Percentiles rank a stretch among this genome's conserved stretches.
These are phyloP conservation scores for Sisyra nigra DNA, from an alignment of 2,888 invertebrate genomes.

Conservation along the genomic window DNA sequence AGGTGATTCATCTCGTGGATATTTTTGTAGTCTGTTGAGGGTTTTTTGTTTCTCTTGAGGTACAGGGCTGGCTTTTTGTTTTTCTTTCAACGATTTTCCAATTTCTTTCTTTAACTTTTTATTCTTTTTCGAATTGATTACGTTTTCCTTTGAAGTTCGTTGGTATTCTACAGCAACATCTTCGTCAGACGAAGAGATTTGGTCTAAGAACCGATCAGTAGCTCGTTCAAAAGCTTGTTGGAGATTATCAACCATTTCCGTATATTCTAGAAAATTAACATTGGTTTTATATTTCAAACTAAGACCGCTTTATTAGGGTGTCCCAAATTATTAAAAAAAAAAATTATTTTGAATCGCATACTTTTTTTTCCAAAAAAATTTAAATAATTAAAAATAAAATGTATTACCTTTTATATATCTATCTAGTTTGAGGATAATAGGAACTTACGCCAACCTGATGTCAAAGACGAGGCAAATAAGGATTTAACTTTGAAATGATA, in stretches of 20 bases:
- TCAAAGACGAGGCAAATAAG: too few relatives aligned
- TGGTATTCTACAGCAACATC: conserved; percentile 53
- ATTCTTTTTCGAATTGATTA: conserved; percentile 15
- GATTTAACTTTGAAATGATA: too few relatives aligned
- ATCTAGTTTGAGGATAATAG: too few relatives aligned
- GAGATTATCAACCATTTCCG: conserved; percentile 73
- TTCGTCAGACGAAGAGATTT: conserved; percentile 64
- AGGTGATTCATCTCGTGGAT: conserved; percentile 13
- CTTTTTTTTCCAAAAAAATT: too few relatives aligned
- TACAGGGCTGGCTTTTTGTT: conserved; percentile 2
- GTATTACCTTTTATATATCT: too few relatives aligned
- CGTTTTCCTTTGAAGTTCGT: conserved; percentile 10
- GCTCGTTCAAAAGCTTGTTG: conserved; percentile 67
- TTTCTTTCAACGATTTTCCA: conserved; percentile 20
- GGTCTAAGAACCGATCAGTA: conserved; percentile 68
- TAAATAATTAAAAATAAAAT: too few relatives aligned
- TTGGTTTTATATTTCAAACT: too few relatives aligned
- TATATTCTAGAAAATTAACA: conserved; percentile 62
- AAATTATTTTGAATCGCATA: too few relatives aligned
- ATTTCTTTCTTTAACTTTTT: conserved; percentile 14
- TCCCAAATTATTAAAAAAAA: too few relatives aligned
- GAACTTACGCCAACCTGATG: too few relatives aligned
- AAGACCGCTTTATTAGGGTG: too few relatives aligned
- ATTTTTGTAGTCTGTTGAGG: conserved; percentile 21
- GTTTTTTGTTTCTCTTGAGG: conserved; percentile 8